Conservation (phyloP, 2,888 invertebrate species). For the Drosophila greeni region DNA sequence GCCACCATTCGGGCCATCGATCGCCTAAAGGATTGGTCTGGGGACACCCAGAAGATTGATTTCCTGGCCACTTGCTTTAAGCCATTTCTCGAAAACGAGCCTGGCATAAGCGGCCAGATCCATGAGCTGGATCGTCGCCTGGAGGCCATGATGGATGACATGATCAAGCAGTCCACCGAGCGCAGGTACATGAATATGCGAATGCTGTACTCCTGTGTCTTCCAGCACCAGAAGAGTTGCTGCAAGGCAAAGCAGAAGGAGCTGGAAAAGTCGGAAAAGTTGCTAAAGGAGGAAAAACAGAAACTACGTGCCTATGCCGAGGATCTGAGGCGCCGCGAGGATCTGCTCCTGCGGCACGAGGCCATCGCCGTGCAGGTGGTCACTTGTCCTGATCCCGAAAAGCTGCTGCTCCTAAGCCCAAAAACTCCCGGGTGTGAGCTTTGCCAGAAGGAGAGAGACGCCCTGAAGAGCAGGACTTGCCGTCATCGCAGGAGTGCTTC, state of each 20-base stretch:
- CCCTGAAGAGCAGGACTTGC: background rate
- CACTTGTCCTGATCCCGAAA: background rate
- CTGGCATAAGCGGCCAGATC: constrained; percentile 22
- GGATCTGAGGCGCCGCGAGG: constrained; percentile 25
- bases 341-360: constrained; percentile 4
- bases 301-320: constrained; percentile 12
- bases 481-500: background rate
- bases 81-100: constrained; percentile 25
- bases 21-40: constrained; percentile 43
- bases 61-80: constrained; percentile 38
- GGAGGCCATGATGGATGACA: constrained; percentile 31
- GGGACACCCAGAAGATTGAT: constrained; percentile 13
- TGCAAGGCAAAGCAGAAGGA: constrained; percentile 21
- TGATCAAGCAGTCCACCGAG: constrained; percentile 41
- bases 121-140: constrained; percentile 41
- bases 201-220: constrained; percentile 50
- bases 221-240: constrained; percentile 33
- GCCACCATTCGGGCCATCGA: constrained; percentile 33
- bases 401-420: background rate
- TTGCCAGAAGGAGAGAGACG: background rate
- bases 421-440: background rate
- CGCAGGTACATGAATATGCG: constrained; percentile 46
- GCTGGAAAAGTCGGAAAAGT: constrained; percentile 7
- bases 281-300: background rate
- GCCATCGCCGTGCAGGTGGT: background rate